A percentile compares a stretch with the other conserved stretches of the same genome.
phyloP scores from a whole-genome alignment of 2,113 vertebrate genomes.

The Rhinopomastus cyanomelas region DNA sequence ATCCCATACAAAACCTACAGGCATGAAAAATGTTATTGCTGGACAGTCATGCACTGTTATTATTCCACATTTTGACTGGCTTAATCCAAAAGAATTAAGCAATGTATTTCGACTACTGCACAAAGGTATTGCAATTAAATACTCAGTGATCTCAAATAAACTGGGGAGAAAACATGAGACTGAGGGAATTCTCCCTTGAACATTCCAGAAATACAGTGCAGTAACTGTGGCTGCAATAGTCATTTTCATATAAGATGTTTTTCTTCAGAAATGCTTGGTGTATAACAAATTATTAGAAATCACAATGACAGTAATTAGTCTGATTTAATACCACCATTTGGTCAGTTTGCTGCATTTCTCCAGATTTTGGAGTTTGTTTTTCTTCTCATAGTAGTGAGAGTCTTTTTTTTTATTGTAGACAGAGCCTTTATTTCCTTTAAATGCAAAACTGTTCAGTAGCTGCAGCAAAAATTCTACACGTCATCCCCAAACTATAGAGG shows the following conservation, averaged over 20 bases:
- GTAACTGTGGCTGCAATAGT: background rate
- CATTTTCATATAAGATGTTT: background rate
- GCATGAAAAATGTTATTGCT: background rate
- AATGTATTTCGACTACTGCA: background rate
- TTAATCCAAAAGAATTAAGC: background rate
- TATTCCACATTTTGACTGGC: background rate
- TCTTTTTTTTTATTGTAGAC: background rate
- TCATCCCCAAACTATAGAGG: background rate
- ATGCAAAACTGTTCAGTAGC: background rate
- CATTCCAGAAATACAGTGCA: background rate
- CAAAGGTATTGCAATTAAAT: background rate
- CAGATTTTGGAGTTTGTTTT: background rate
- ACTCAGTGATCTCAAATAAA: background rate
- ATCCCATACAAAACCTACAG: background rate
- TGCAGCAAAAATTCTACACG: background rate
- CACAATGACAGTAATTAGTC: background rate
- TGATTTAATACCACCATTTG: background rate
- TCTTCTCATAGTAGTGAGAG: background rate
- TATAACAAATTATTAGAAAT: background rate
- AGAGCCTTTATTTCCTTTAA: background rate
- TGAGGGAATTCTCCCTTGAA: background rate
- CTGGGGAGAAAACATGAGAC: background rate
- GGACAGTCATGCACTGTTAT: background rate
- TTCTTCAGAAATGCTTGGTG: background rate
- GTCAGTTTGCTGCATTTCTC: background rate